phyloP scores from a whole-genome alignment of 2,888 invertebrate genomes.

The Diplolepis rosae region DNA sequence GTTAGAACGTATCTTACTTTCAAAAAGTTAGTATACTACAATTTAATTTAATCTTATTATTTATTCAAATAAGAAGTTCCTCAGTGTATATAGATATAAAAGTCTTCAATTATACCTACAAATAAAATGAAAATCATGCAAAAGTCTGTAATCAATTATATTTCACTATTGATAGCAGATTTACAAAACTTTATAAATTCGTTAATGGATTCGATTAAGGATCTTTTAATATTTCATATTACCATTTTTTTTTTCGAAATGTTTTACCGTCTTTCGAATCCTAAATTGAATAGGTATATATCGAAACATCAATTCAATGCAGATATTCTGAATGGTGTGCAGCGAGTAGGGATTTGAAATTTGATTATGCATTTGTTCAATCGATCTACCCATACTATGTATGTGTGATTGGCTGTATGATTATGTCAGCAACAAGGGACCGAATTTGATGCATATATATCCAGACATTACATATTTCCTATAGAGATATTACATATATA shows the following conservation, averaged over 20 bases:
- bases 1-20: no score
- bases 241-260: neutral
- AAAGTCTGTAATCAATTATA: no score
- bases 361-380: conserved; percentile 22
- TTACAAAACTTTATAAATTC: neutral
- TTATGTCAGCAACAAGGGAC: conserved; percentile 9
- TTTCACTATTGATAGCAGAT: no score
- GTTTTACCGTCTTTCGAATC: neutral
- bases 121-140: neutral
- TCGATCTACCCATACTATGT: neutral
- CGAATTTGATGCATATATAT: neutral
- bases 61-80: no score
- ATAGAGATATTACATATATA: neutral
- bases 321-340: neutral
- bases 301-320: neutral
- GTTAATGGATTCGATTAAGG: neutral
- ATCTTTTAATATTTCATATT: neutral
- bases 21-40: no score
- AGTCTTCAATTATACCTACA: neutral
- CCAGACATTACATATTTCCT: neutral
- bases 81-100: no score
- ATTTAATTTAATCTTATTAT: no score
- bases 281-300: neutral
- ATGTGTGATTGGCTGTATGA: conserved; percentile 21
- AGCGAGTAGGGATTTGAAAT: neutral